phyloP scores from a whole-genome alignment of 1,140 invertebrate species.

The Drosophila micromelanica region DNA sequence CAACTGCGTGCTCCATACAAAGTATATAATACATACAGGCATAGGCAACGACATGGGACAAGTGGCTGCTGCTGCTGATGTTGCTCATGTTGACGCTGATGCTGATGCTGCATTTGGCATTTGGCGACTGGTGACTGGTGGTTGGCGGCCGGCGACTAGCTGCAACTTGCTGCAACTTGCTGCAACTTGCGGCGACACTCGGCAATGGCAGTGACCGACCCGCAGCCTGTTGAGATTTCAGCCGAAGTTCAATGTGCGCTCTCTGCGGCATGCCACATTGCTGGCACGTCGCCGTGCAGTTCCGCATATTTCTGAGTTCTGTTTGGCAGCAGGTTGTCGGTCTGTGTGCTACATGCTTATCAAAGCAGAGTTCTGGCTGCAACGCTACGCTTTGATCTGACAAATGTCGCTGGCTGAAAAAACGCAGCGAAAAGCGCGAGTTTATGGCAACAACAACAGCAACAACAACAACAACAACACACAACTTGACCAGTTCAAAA shows the following conservation, averaged over 20 bases:
- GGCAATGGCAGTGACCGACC: slow-evolving; percentile 65
- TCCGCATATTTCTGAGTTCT: slow-evolving; percentile 55
- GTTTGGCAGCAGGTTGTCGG: slow-evolving; percentile 8
- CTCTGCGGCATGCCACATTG: slow-evolving; percentile 45
- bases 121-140: neutral
- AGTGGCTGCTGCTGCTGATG: neutral
- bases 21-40: slow-evolving; percentile 6
- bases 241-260: slow-evolving; percentile 69
- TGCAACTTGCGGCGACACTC: slow-evolving; percentile 11
- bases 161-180: neutral
- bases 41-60: slow-evolving; percentile 10
- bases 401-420: slow-evolving; percentile 28
- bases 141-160: neutral
- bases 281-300: slow-evolving; percentile 39
- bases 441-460: neutral
- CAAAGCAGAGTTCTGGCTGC: slow-evolving; percentile 14
- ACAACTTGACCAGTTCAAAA: slow-evolving; percentile 10
- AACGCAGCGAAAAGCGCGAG: neutral
- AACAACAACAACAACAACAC: no score
- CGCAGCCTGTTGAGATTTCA: slow-evolving; percentile 56
- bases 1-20: slow-evolving; percentile 16
- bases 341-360: neutral
- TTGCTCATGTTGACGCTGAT: neutral
- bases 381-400: slow-evolving; percentile 12
- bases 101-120: slow-evolving; percentile 32